Evolutionary conservation across 1,140 invertebrate species (phyloP).

Genomic region (Stegodyphus dumicola): DNA sequence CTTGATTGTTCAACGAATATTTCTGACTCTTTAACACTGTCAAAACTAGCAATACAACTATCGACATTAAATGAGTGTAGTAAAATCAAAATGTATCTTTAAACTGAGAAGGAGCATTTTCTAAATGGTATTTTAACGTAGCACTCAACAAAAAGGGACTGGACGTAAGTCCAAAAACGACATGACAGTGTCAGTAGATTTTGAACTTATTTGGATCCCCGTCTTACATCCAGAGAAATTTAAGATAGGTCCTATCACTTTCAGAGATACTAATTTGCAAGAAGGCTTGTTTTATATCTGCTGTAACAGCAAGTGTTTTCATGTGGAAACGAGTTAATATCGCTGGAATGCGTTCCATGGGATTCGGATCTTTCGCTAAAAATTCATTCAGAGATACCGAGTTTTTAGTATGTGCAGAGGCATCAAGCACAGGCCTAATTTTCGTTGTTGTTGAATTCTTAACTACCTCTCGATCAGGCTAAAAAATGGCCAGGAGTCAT

Average conservation of each 20-base stretch:
- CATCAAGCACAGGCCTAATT: not conserved
- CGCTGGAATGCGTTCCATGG: not conserved
- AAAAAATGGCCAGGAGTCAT: not conserved
- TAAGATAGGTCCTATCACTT: not conserved
- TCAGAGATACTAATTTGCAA: not conserved
- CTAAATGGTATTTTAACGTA: too few species aligned
- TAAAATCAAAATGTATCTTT: too few species aligned
- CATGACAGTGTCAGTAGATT: not conserved
- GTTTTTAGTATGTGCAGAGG: not conserved
- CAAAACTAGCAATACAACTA: too few species aligned
- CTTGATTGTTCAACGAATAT: too few species aligned
- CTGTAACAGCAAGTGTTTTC: not conserved
- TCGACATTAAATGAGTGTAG: not conserved
- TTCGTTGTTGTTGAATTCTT: not conserved
- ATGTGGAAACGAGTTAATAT: not conserved
- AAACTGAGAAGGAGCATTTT: too few species aligned
- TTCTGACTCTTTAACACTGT: too few species aligned
- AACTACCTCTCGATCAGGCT: not conserved
- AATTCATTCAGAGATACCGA: too few species aligned
- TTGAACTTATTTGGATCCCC: not conserved
- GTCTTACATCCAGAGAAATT: not conserved
- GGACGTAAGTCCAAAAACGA: slow-evolving; percentile 9
- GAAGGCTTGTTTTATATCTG: not conserved
- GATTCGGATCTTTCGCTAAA: not conserved
- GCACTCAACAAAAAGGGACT: slow-evolving; percentile 18